These are phyloP conservation scores for Uria aalge DNA, from an alignment of 2,113 vertebrate genomes.

Conservation along the genomic window DNA sequence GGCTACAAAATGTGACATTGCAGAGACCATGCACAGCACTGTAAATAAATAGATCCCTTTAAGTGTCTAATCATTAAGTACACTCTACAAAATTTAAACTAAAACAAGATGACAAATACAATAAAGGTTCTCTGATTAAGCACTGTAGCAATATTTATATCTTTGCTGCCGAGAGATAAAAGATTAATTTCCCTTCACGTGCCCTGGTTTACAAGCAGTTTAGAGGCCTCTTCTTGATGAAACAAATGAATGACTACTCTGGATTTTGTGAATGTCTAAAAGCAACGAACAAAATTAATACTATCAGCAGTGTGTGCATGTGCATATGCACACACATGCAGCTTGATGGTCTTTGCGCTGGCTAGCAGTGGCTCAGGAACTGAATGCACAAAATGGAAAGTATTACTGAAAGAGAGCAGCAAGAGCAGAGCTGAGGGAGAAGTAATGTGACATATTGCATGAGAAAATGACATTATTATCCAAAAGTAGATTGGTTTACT, in stretches of 20 bases:
- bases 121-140: not conserved
- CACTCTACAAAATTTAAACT: not conserved
- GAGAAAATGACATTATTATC: constrained; percentile 66
- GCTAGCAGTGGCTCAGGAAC: not conserved
- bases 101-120: not conserved
- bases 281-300: not conserved
- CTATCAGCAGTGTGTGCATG: not conserved
- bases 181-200: not conserved
- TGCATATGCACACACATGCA: not conserved
- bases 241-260: not conserved
- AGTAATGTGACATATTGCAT: constrained; percentile 51
- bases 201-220: not conserved
- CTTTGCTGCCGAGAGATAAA: not conserved
- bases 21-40: not conserved
- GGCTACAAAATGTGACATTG: not conserved
- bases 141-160: not conserved
- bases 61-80: not conserved
- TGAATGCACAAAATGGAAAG: not conserved
- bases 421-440: constrained; percentile 43
- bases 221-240: not conserved
- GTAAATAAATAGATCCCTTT: not conserved
- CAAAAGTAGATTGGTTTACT: constrained; percentile 58
- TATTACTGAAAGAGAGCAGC: not conserved
- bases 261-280: not conserved
- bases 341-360: not conserved